These are phyloP conservation scores for Drymodes brunneopygia DNA, from an alignment of 2,113 vertebrate species.

Conservation along the genomic window DNA sequence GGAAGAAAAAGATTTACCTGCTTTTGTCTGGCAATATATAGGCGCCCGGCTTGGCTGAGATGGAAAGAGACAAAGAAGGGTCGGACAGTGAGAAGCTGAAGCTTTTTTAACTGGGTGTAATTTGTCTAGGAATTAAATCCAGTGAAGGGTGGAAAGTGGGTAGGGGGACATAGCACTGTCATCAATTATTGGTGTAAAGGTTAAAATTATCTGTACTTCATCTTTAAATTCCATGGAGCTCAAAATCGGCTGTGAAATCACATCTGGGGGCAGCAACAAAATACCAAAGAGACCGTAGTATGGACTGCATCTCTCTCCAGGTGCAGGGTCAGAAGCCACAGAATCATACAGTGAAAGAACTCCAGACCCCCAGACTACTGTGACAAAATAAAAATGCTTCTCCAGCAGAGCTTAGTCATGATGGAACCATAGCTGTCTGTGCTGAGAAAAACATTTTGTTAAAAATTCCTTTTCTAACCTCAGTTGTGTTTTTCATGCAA, in stretches of 20 bases:
- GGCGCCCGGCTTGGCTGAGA: background rate
- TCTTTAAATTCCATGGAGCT: background rate
- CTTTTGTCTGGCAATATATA: slow-evolving; percentile 41
- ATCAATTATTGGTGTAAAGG: background rate
- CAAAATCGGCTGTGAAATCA: background rate
- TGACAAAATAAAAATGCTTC: background rate
- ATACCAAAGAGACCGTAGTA: background rate
- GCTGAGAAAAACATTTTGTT: background rate
- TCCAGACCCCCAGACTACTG: background rate
- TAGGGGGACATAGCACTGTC: background rate
- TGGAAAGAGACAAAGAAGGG: background rate
- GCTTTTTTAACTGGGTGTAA: background rate
- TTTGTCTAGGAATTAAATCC: background rate
- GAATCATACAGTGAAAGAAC: background rate
- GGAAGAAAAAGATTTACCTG: slow-evolving; percentile 57
- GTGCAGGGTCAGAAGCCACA: background rate
- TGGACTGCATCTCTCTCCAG: background rate
- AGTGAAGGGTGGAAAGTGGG: background rate
- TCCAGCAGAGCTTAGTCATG: background rate
- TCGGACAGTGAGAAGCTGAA: background rate
- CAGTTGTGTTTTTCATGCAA: background rate
- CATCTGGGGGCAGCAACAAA: background rate
- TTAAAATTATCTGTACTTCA: background rate
- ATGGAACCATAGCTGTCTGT: background rate
- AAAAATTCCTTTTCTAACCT: background rate